phyloP scores from a whole-genome alignment of 2,797 vertebrate species.

The Zalophus californianus region DNA sequence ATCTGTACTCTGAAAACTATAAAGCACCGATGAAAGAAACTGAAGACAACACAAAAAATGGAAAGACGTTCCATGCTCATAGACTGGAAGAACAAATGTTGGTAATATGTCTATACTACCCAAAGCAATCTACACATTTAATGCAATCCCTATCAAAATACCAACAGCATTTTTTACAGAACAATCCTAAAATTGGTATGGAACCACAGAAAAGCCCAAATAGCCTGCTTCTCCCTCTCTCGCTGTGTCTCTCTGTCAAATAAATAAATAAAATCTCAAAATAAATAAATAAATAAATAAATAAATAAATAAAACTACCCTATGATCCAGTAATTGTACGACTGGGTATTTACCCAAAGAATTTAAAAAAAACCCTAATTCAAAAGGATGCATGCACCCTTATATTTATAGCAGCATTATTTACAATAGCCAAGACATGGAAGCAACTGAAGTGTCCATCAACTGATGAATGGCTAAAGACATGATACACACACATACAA shows the following conservation, averaged over 20 bases:
- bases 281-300: too few species aligned
- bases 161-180: background rate
- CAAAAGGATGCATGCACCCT: background rate
- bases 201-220: background rate
- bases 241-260: too few species aligned
- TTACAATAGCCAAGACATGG: background rate
- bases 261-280: too few species aligned
- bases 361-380: background rate
- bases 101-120: background rate
- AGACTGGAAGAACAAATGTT: background rate
- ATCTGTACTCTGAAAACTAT: background rate
- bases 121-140: background rate
- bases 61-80: background rate
- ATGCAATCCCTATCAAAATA: background rate
- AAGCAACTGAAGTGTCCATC: background rate
- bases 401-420: background rate
- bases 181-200: background rate
- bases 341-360: background rate
- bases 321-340: background rate
- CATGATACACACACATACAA: background rate
- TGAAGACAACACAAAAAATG: background rate
- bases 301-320: background rate
- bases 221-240: background rate
- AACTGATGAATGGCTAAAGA: background rate
- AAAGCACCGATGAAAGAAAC: background rate